Conservation (phyloP, 2,888 invertebrate species). For the Eucera pruinosa region DNA sequence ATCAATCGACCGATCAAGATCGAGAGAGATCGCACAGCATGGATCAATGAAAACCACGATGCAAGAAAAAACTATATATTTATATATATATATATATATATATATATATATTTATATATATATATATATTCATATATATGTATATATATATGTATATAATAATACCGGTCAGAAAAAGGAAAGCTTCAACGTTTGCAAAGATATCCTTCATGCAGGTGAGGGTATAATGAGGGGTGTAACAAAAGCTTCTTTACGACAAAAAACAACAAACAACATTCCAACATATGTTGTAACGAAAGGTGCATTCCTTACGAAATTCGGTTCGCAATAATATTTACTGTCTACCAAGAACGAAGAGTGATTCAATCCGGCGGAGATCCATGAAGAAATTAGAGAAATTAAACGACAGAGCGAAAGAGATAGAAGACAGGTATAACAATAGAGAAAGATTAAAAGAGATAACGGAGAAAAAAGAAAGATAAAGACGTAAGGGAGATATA, state of each 20-base stretch:
- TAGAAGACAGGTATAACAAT: slow-evolving; percentile 1
- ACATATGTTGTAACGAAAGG: slow-evolving; percentile 72
- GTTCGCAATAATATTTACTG: slow-evolving; percentile 48
- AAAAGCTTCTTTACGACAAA: slow-evolving; percentile 74
- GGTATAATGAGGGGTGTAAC: slow-evolving; percentile 76
- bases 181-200: slow-evolving; percentile 74
- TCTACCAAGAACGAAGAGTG: slow-evolving; percentile 54
- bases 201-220: slow-evolving; percentile 82
- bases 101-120: slow-evolving; percentile 7
- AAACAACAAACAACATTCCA: slow-evolving; percentile 74
- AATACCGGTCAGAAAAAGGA: slow-evolving; percentile 61
- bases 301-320: slow-evolving; percentile 67
- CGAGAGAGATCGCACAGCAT: slow-evolving; percentile 41
- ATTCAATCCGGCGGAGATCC: slow-evolving; percentile 16
- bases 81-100: slow-evolving; percentile 1
- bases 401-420: slow-evolving; percentile 6
- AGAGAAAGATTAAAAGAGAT: background rate
- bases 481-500: background rate
- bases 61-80: slow-evolving; percentile 51
- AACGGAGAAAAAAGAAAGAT: slow-evolving; percentile 7
- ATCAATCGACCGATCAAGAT: slow-evolving; percentile 34
- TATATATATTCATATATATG: too few relatives aligned
- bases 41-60: slow-evolving; percentile 61
- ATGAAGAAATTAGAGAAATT: slow-evolving; percentile 5
- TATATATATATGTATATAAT: too few relatives aligned